Percentiles rank a stretch among this genome's conserved stretches.
Conservation (phyloP, 1,140 invertebrate genomes). For the Neodiprion pinetum region DNA sequence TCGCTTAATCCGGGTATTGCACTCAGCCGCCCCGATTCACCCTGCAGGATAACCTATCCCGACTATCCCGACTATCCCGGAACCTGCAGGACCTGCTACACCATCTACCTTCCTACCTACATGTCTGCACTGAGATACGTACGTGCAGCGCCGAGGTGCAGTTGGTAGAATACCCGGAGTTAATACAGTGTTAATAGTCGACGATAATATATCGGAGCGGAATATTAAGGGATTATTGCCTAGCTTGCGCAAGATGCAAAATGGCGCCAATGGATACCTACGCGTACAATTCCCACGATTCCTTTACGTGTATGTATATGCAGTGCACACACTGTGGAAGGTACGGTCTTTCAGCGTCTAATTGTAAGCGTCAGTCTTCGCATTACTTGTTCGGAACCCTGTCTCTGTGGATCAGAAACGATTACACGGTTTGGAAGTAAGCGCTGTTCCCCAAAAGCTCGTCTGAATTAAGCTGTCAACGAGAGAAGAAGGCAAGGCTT, state of each 20-base stretch:
- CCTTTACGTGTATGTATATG: no score
- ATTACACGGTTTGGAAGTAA: neutral
- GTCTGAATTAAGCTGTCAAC: neutral
- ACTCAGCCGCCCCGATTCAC: neutral
- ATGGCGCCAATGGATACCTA: neutral
- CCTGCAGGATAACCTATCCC: neutral
- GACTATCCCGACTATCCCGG: neutral
- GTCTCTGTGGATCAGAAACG: neutral
- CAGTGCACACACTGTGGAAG: no score
- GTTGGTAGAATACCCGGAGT: neutral
- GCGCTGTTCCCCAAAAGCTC: no score
- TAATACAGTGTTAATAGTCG: conserved; percentile 5
- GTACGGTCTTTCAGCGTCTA: no score
- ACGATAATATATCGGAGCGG: neutral
- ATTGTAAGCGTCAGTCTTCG: neutral
- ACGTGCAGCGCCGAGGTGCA: no score
- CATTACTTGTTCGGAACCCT: neutral
- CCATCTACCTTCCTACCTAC: conserved; percentile 12
- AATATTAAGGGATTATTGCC: conserved; percentile 5
- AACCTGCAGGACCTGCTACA: conserved; percentile 16
- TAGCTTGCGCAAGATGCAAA: conserved; percentile 1
- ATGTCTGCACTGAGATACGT: no score
- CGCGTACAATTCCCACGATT: neutral
- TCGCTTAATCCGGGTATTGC: neutral
- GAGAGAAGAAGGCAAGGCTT: neutral